Base-by-base conservation (phyloP, 1,140 invertebrate genomes). In the Venturia canescens region DNA sequence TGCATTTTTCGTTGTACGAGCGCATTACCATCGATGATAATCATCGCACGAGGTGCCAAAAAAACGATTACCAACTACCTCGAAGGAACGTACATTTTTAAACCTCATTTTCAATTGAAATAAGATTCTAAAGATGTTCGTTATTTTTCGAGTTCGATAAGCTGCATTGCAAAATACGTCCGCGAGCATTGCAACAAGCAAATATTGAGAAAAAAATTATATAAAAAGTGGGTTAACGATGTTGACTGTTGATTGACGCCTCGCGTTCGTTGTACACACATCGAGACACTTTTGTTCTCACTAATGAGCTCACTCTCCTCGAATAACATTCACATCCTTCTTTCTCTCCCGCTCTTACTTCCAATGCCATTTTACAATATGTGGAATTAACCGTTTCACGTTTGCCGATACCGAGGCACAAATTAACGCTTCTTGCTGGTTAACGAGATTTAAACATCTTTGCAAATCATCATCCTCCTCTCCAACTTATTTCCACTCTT, bases 191-290 rank as follows among this genome's bases (percentile, higher is more conserved):
- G 63, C 63, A 26, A 27, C 5, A 67, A 27, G 23, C 63, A 29
- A 67, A 67, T 16, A 67, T 67, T 29, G 57, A 26, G 57, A 26
- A 60, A 60, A 60, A 60, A 60, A 57, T 57, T 57, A n/a, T 57
- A 57, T 67, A 38, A 31, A 70, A 70, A 70, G 27, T 70, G n/a
- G 67, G 67, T 70, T 70, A 34, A 70, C 67, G 67, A 70, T 57
- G 53, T 57, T 57, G 53, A 23, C 53, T 57, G 11, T 70, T 38
- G 67, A 70, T 70, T 34, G 27, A 21, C 31, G 67, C 21, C 21
- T 57, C 67, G 38, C 18, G 15, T 34, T 38, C 15, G 16, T 26
- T 26, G 26, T 67, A 16, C 21, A 57, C 53, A 57, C 57, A 16
- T 27, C 63, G 63, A 67, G 26, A 67, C 15, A 67, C 23, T 67